Percentiles rank a stretch among this genome's conserved stretches.
These are phyloP conservation scores for Doryteuthis pealeii DNA, from an alignment of 1,140 invertebrate species.

Conservation along the genomic window DNA sequence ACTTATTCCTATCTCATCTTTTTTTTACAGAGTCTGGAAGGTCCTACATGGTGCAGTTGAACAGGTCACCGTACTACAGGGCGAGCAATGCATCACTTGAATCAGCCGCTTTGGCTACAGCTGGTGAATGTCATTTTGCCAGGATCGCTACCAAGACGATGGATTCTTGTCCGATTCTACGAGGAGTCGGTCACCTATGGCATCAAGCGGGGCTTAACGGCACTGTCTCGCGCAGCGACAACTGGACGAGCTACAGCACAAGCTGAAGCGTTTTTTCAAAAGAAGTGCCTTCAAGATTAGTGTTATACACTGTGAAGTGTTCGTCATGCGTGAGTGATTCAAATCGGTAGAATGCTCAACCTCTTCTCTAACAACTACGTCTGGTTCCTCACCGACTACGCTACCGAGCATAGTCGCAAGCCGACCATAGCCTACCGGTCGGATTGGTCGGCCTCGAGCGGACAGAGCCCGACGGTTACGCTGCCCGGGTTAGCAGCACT, in stretches of 20 bases:
- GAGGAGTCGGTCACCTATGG: not conserved
- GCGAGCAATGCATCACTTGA: not conserved
- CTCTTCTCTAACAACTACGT: not conserved
- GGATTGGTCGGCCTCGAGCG: not conserved
- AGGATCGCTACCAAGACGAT: not conserved
- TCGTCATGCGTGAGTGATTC: not conserved
- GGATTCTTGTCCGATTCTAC: not conserved
- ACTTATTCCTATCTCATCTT: no score
- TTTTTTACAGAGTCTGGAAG: not conserved
- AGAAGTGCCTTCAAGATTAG: constrained; percentile 1
- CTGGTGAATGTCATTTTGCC: not conserved
- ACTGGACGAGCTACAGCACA: not conserved
- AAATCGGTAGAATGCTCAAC: not conserved
- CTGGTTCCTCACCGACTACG: not conserved
- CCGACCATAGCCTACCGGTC: not conserved
- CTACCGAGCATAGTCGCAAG: not conserved
- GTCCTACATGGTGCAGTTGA: not conserved
- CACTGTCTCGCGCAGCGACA: not conserved
- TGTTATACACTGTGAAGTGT: constrained; percentile 8
- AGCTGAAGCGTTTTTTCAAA: not conserved
- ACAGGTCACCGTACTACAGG: not conserved
- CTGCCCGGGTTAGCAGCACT: not conserved
- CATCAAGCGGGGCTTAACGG: not conserved
- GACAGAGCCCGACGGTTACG: not conserved
- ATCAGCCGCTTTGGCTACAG: constrained; percentile 1